These are phyloP conservation scores for Petaurus breviceps DNA, from an alignment of 2,113 vertebrate species.

Conservation along the genomic window DNA sequence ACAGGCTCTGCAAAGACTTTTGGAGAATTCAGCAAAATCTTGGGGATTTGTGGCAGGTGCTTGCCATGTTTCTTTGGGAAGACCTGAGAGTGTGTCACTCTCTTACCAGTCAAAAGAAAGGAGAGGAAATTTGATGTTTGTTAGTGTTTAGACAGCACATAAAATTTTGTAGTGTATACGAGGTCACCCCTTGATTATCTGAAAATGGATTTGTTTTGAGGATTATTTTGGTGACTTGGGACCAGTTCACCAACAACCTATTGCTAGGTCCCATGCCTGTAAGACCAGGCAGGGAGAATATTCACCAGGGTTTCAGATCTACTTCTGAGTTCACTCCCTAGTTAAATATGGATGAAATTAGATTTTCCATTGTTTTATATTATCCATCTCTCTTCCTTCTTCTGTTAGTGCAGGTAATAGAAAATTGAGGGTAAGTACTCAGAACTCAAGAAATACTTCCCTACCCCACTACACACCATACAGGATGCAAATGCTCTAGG, in stretches of 20 bases:
- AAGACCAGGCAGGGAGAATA: constrained; percentile 5
- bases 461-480: neutral
- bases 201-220: neutral
- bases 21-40: neutral
- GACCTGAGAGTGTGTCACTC: neutral
- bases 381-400: neutral
- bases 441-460: neutral
- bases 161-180: neutral
- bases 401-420: fast-evolving
- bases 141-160: neutral
- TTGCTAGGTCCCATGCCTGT: too few relatives aligned
- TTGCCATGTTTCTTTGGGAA: neutral
- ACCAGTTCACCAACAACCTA: neutral
- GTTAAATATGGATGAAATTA: neutral
- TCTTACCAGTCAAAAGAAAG: neutral
- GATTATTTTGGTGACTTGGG: neutral
- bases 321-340: constrained; percentile 11
- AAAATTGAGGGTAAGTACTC: neutral
- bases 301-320: neutral
- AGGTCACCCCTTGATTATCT: neutral
- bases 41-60: neutral
- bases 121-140: neutral
- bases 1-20: neutral
- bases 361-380: fast-evolving
- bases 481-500: neutral